Conservation (phyloP, 2,888 invertebrate genomes). For the Criorhina ranunculi region DNA sequence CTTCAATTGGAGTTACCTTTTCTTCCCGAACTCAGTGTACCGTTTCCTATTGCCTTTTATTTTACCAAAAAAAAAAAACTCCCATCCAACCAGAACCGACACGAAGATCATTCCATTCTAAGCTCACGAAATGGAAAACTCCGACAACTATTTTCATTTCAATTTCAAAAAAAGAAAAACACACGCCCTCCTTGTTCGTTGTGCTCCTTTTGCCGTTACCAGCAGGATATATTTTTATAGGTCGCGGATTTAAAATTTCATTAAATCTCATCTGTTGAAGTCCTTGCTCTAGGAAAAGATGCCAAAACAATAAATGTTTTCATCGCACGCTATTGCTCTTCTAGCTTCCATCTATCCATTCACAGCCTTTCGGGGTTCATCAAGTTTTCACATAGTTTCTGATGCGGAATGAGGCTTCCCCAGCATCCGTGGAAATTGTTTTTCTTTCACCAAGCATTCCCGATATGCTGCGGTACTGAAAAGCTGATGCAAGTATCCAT, state of each 20-base stretch:
- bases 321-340: constrained; percentile 35
- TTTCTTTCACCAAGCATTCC: constrained; percentile 39
- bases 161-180: constrained; percentile 47
- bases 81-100: not conserved
- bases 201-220: no score
- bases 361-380: constrained; percentile 57
- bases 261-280: constrained; percentile 71
- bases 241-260: constrained; percentile 76
- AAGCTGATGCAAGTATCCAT: constrained; percentile 51
- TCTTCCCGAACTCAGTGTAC: constrained; percentile 44
- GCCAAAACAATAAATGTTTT: constrained; percentile 65
- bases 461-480: constrained; percentile 49
- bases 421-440: constrained; percentile 50
- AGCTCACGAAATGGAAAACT: constrained; percentile 8
- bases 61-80: constrained; percentile 32
- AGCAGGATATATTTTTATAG: constrained; percentile 55
- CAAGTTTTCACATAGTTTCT: constrained; percentile 62
- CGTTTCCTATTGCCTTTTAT: constrained; percentile 27
- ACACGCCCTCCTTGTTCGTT: constrained; percentile 29
- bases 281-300: constrained; percentile 47
- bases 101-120: constrained; percentile 1
- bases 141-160: constrained; percentile 68
- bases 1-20: constrained; percentile 37
- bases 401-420: not conserved
- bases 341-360: constrained; percentile 15